Evolutionary conservation across 2,888 invertebrate species (phyloP).

Genomic region (Odontocolon sp.): DNA sequence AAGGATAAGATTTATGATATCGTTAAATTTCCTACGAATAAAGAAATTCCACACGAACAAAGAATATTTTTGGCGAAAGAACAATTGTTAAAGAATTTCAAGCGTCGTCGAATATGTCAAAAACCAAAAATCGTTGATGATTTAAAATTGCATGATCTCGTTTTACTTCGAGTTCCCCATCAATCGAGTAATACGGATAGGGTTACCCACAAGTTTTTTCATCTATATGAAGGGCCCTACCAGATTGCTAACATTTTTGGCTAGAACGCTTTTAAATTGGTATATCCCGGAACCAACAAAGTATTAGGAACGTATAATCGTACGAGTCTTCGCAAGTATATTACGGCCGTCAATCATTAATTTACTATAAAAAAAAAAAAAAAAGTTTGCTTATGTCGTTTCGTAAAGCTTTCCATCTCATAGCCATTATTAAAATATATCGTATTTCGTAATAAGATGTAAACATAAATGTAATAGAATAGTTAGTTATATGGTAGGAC

Average conservation of each 20-base stretch:
- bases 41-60: conserved; percentile 7
- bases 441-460: too few species aligned
- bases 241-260: conserved; percentile 21
- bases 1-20: conserved; percentile 39
- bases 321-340: conserved; percentile 4
- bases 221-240: conserved; percentile 55
- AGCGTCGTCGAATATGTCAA: conserved; percentile 23
- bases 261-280: conserved; percentile 41
- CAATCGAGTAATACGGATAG: conserved; percentile 40
- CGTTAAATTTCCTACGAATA: conserved; percentile 39
- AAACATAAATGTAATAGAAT: too few species aligned
- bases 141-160: conserved; percentile 46
- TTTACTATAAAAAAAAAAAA: too few species aligned
- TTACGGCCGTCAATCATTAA: too few species aligned
- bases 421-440: too few species aligned
- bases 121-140: too few species aligned
- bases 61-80: conserved; percentile 44
- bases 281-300: too few species aligned
- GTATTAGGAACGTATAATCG: conserved; percentile 5
- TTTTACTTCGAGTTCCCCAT: conserved; percentile 42
- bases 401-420: too few species aligned
- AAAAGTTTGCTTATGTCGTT: too few species aligned
- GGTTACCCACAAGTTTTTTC: conserved; percentile 54
- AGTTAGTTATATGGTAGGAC: too few species aligned
- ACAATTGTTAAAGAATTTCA: conserved; percentile 39